Evolutionary conservation across 2,797 vertebrate genomes (phyloP), one percentile per base, ranked within the genome.

Genomic region (Sitta carolinensis): DNA sequence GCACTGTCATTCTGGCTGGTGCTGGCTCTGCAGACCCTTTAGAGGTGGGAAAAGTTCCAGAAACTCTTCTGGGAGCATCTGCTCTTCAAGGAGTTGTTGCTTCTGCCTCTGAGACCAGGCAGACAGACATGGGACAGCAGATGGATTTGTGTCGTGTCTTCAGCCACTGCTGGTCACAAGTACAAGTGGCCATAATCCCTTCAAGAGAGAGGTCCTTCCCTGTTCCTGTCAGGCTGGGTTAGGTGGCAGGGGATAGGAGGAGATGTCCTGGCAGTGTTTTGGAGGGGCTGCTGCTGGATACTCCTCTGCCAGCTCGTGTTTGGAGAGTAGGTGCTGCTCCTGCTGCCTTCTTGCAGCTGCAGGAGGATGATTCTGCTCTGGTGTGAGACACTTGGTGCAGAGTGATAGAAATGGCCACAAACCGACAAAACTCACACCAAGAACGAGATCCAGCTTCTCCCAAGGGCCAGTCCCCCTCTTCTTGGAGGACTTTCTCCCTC

Each of bases 311-410:
- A 62, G 59, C n/a, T 40, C 25, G 13, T 48, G 0, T n/a, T 45
- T n/a, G n/a, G 8, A 10, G 40, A 69, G 74, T 2, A 18, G 13
- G 1, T 68, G 54, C 69, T 90, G 73, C 58, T 83, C 42, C 79
- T 74, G 17, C 43, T 66, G 67, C 78, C 40, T 40, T n/a, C 36
- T 16, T 13, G 3, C 32, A 52, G 29, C 48, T 64, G 40, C 27
- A 30, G 25, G 34, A 4, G 32, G 64, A 19, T 57, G 30, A 40
- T 58, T 77, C 21, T 66, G 42, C 42, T 30, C 20, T 80, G 54
- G 10, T 48, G 5, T 5, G 47, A 40, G 55, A 47, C 25, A 17
- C n/a, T 45, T 0, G 0, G 4, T 85, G 29, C 61, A 52, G 29
- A 52, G 34, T 30, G 36, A 16, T 10, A 34, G 47, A 59, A 59